These are phyloP conservation scores for Meliscaeva auricollis DNA, from an alignment of 2,888 invertebrate genomes.

Conservation along the genomic window DNA sequence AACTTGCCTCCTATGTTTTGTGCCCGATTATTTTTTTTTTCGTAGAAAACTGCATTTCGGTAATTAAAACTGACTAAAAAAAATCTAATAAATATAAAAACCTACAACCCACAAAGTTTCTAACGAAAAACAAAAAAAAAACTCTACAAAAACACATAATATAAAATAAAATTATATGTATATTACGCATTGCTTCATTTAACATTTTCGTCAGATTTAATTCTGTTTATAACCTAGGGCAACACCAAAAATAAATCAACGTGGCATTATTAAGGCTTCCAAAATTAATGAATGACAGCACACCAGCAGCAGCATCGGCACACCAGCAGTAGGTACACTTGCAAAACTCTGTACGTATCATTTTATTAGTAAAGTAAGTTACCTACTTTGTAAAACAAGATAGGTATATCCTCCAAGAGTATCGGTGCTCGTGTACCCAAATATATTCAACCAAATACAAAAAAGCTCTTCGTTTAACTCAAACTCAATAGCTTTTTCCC, in stretches of 20 bases:
- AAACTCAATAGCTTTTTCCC: neutral
- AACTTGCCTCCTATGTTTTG: too few species aligned
- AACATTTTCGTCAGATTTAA: constrained; percentile 17
- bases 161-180: neutral
- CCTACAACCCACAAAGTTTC: neutral
- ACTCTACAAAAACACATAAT: neutral
- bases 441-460: neutral
- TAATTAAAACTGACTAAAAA: too few species aligned
- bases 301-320: neutral
- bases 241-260: constrained; percentile 36
- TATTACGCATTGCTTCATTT: constrained; percentile 1
- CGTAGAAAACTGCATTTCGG: too few species aligned
- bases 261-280: constrained; percentile 32
- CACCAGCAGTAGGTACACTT: constrained; percentile 2
- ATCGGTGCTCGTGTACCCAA: constrained; percentile 20
- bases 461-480: constrained; percentile 1
- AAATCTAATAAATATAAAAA: too few species aligned
- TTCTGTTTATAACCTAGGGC: constrained; percentile 42
- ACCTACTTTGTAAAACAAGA: constrained; percentile 2
- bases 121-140: neutral
- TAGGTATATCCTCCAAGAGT: neutral
- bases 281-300: constrained; percentile 38
- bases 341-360: constrained; percentile 9
- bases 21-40: too few species aligned
- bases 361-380: constrained; percentile 8